Percentiles rank a stretch among this genome's conserved stretches.
phyloP scores from a whole-genome alignment of 2,797 vertebrate species.

The Microcaecilia unicolor region DNA sequence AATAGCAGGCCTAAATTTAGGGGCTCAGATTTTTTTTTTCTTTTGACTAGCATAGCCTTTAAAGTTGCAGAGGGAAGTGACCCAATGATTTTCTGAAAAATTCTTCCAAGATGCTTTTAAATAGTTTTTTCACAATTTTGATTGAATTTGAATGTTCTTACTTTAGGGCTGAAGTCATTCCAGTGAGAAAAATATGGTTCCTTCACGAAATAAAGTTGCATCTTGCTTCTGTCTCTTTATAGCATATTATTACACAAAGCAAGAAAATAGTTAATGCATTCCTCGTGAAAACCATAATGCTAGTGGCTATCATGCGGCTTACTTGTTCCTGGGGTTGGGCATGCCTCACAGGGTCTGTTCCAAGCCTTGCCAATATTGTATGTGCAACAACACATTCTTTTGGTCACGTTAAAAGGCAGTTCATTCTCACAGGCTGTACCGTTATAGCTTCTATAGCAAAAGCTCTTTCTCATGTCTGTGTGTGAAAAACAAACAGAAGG shows the following conservation, averaged over 20 bases:
- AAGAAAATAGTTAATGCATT: neutral
- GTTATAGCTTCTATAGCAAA: slow-evolving; percentile 69
- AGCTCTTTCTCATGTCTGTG: slow-evolving; percentile 74
- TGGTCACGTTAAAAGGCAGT: slow-evolving; percentile 66
- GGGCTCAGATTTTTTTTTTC: too few relatives aligned
- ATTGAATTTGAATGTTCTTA: too few relatives aligned
- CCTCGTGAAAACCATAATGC: neutral
- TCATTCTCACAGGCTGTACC: slow-evolving; percentile 70
- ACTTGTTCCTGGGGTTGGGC: slow-evolving; percentile 64
- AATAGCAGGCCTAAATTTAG: too few relatives aligned
- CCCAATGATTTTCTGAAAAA: too few relatives aligned
- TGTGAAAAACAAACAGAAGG: slow-evolving; percentile 3
- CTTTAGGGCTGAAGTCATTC: too few relatives aligned
- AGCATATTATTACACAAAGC: neutral
- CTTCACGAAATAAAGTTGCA: too few relatives aligned
- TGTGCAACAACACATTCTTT: slow-evolving; percentile 71
- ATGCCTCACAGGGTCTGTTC: slow-evolving; percentile 69
- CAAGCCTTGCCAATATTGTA: slow-evolving; percentile 76
- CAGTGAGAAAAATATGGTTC: too few relatives aligned
- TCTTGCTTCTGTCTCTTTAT: too few relatives aligned
- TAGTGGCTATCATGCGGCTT: neutral
- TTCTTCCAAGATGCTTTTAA: too few relatives aligned
- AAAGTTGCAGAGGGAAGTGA: too few relatives aligned
- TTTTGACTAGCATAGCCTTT: too few relatives aligned
- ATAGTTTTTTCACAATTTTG: too few relatives aligned